Evolutionary conservation across 2,797 vertebrate species (phyloP), one percentile per base, ranked within the genome.

Genomic region (Oophaga sylvatica): DNA sequence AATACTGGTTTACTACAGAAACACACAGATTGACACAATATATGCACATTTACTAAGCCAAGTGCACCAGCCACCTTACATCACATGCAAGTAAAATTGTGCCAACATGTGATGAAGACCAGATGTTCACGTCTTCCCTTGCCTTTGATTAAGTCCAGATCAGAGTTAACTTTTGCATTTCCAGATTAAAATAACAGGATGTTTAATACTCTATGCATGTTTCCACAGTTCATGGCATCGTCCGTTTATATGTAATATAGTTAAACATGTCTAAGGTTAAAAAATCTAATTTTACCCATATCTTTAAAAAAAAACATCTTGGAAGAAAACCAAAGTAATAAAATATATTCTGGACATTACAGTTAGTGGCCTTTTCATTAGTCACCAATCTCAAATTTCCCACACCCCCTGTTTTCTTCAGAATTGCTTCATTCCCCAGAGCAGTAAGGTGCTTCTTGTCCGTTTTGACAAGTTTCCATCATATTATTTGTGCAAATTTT

Each of bases 91-190:
- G 67, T 31, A 59, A 31, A 60, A n/a, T 26, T n/a, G 81, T 83
- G 68, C 81, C 81, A 83, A 73, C 81, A 73, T 60, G 5, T 73
- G 81, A 83, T 83, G 71, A 73, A 83, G 53, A 73, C 31, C 81
- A 83, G 81, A 83, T 83, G 81, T 75, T 41, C 68, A 35, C 22
- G 41, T 75, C 81, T 73, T 83, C 56, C 65, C 68, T 41, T 17
- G 53, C n/a, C 80, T 70, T 6, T 83, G 53, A 73, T 68, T 2
- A 75, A 60, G 56, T 45, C 53, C 56, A 75, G 48, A 73, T 19
- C 15, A 11, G 10, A 71, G 5, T 70, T 83, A 73, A 73, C 81
- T 35, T 31, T 73, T 60, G 9, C 26, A 68, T 19, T 20, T 22
- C 65, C 67, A 16, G 12, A 53, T 70, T 82, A 3, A 57, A 81